Base-by-base conservation (phyloP, 2,113 vertebrate species). In the Tyto alba region DNA sequence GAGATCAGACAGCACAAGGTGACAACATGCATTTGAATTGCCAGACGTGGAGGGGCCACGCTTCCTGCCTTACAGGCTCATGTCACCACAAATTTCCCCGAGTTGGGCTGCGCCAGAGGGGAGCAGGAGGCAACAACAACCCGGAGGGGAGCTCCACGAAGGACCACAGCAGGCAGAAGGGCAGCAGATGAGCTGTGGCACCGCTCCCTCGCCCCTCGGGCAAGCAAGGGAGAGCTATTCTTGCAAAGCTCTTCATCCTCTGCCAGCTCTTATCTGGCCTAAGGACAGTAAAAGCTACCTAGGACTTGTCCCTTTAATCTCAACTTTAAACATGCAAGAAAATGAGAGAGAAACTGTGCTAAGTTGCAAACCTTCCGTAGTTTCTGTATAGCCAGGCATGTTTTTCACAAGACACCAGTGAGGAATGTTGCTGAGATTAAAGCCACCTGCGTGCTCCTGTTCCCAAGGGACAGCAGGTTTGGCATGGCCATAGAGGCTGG, bases 1-100 rank as follows among this genome's bases (percentile, higher is more conserved):
- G 78, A 81, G 45, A 40, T 68, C 85, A 81, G 66, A 36, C 88
- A 90, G 56, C 63, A 17, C 17, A 1, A 45, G 50, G 71, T 34
- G 86, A 64, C 77, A 59, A 41, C 4, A 7, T 2, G 45, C 22
- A 13, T 41, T 41, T 27, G 15, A 36, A 69, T 20, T 29, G 41
- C 75, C 45, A 69, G 72, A 16, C 1, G 0, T 4, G 60, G 77
- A 48, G 17, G 16, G n/a, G 29, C 13, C 59, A 38, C 2, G 0
- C 8, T 52, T n/a, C 34, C 41, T 23, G 29, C 1, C 0, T 6
- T 52, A 5, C 11, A 6, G 41, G 10, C 56, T 85, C 0, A 0
- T 3, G 10, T 50, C 60, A 60, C 52, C 27, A 2, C 64, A 15
- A 4, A 12, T 13, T 6, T 41, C 78, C 64, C 67, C 55, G 38